Conservation (phyloP, 2,797 vertebrate species). For the Falco novaeseelandiae region DNA sequence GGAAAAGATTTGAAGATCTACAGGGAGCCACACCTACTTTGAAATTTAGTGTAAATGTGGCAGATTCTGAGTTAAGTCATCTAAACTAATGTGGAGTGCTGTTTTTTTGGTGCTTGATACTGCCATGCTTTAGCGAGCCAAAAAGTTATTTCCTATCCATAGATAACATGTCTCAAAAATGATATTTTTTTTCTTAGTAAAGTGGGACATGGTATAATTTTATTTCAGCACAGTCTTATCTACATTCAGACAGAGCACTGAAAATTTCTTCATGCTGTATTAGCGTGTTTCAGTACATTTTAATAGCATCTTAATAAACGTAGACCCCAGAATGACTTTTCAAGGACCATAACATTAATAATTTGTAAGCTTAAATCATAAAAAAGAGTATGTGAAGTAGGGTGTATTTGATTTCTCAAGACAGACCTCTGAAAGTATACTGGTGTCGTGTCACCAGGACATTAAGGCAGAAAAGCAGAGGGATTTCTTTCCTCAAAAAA, state of each 20-base stretch:
- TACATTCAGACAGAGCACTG: slow-evolving; percentile 18
- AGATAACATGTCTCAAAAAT: not conserved
- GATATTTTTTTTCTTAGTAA: not conserved
- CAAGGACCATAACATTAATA: slow-evolving; percentile 19
- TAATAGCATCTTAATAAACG: slow-evolving; percentile 31
- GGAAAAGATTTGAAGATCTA: not conserved
- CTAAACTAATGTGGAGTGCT: not conserved
- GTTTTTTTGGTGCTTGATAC: not conserved
- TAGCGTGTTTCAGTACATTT: slow-evolving; percentile 30
- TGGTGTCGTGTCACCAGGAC: not conserved
- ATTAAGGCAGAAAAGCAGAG: not conserved
- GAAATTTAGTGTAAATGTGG: not conserved
- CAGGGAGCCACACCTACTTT: not conserved
- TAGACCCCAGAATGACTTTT: slow-evolving; percentile 24
- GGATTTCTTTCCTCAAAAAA: not conserved
- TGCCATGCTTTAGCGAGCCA: not conserved
- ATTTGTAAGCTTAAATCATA: not conserved
- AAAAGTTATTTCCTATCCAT: not conserved
- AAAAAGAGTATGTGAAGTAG: not conserved
- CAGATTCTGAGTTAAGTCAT: not conserved
- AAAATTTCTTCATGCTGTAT: slow-evolving; percentile 42
- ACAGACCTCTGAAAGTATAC: not conserved
- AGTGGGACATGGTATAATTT: slow-evolving; percentile 40
- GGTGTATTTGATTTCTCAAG: not conserved
- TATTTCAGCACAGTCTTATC: slow-evolving; percentile 48